Base-by-base conservation (phyloP, 2,797 vertebrate genomes). In the Sebastiscus tertius region DNA sequence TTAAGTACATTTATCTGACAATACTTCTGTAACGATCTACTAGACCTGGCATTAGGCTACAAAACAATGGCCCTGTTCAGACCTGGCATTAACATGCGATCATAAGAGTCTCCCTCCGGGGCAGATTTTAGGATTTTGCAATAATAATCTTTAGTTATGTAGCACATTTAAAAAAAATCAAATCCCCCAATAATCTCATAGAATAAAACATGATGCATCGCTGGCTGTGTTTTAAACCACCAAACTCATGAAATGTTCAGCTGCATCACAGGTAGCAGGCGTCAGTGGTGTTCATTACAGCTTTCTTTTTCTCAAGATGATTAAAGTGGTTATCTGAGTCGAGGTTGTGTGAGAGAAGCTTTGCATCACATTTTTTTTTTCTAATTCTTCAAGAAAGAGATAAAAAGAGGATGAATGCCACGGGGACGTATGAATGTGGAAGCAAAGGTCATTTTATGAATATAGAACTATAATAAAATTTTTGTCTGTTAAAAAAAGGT, bases 371-470 rank as follows among this genome's bases (percentile, higher is more conserved):
- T 63, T 83, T 75, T 70, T 71, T 24, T 16, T 61, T 13, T 13
- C 27, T 2, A 29, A 10, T 67, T 60, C 31, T 18, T 54, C 27
- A 74, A 72, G 33, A 69, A 66, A 67, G 2, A 24, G 36, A 74
- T 75, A 2, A 74, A 14, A 69, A 72, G 22, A 69, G 24, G 18
- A 65, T 61, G 65, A 87, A 87, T 79, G 74, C 22, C 75, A 74
- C 2, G 2, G 22, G 61, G 55, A 80, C 79, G 78, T 85, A 64
- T 63, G 13, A 49, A 29, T 5, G 39, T 33, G 33, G 39, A 58
- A 52, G 54, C 56, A 87, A 85, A 82, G 49, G 79, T 74, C 61
- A 42, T 46, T 20, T 14, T 39, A 26, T 83, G 74, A 76, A 75
- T 46, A 27, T 3, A 27, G 6, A 84, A 33, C 46, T 46, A 46